Evolutionary conservation across 92 coral and sea anemone species (phyloP).

Genomic region (Virgularia gustaviana): DNA sequence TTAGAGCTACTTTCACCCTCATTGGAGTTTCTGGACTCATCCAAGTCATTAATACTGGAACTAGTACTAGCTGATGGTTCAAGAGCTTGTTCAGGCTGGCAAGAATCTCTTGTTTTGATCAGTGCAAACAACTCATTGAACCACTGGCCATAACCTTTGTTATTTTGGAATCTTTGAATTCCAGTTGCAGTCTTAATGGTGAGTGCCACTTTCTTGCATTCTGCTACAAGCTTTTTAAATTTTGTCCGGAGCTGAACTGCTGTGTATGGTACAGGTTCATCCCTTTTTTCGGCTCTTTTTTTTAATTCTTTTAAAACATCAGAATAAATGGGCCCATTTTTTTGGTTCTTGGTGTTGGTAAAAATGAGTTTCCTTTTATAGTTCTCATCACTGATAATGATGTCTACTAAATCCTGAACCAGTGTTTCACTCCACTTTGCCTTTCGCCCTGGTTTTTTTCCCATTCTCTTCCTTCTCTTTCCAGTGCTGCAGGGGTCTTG

Average conservation of each 20-base stretch:
- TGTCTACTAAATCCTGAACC: slow-evolving; percentile 17
- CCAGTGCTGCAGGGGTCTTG: no score
- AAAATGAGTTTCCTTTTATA: slow-evolving; percentile 4
- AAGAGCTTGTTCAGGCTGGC: slow-evolving; percentile 36
- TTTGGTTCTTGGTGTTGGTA: no score
- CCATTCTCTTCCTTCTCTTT: no score
- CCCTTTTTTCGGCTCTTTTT: slow-evolving; percentile 26
- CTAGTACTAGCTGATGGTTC: slow-evolving; percentile 25
- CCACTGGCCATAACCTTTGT: slow-evolving; percentile 34
- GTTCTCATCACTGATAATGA: background rate
- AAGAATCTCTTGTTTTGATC: slow-evolving; percentile 36
- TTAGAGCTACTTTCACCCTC: background rate
- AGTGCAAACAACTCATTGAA: slow-evolving; percentile 21
- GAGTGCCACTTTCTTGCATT: slow-evolving; percentile 34
- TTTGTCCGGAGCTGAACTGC: slow-evolving; percentile 40
- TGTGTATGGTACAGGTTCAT: slow-evolving; percentile 29
- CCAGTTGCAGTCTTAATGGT: slow-evolving; percentile 33
- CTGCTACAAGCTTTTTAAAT: slow-evolving; percentile 25
- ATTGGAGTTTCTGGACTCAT: background rate
- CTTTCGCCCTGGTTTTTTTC: slow-evolving; percentile 22
- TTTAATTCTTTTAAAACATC: slow-evolving; percentile 32
- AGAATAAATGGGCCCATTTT: slow-evolving; percentile 19
- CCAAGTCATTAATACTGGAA: slow-evolving; percentile 7
- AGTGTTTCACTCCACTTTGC: background rate
- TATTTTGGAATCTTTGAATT: slow-evolving; percentile 33